Conservation (phyloP, 2,113 vertebrate genomes). For the Salvelinus fontinalis region DNA sequence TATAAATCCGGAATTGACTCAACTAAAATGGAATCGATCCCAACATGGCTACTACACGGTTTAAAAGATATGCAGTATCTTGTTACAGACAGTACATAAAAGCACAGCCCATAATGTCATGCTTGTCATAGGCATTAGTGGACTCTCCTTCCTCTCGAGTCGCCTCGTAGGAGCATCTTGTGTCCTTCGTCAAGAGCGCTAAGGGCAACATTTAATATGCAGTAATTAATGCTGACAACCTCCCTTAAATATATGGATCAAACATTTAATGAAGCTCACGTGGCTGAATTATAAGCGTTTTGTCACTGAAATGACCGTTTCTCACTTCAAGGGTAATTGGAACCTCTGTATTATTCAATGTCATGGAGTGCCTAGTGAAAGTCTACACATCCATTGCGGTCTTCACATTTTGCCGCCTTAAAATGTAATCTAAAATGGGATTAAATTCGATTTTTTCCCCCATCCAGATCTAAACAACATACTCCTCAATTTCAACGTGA, state of each 20-base stretch:
- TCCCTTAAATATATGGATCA: slow-evolving; percentile 40
- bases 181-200: slow-evolving; percentile 41
- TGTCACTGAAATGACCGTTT: neutral
- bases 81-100: neutral
- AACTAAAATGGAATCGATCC: too few relatives aligned
- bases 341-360: slow-evolving; percentile 4
- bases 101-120: neutral
- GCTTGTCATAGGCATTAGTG: neutral
- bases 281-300: slow-evolving; percentile 30
- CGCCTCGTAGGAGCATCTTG: slow-evolving; percentile 6
- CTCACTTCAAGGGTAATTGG: slow-evolving; percentile 11
- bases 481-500: too few relatives aligned
- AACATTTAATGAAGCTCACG: slow-evolving; percentile 42
- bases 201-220: slow-evolving; percentile 49
- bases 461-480: too few relatives aligned
- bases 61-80: too few relatives aligned
- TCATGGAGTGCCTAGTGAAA: too few relatives aligned
- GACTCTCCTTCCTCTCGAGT: neutral
- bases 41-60: too few relatives aligned
- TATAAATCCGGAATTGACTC: too few relatives aligned
- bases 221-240: slow-evolving; percentile 51
- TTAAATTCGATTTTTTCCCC: too few relatives aligned
- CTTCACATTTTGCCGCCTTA: too few relatives aligned
- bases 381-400: too few relatives aligned
- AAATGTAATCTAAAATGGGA: too few relatives aligned